Evolutionary conservation across 2,888 invertebrate species (phyloP).

Genomic region (Trichopoda pennipes): DNA sequence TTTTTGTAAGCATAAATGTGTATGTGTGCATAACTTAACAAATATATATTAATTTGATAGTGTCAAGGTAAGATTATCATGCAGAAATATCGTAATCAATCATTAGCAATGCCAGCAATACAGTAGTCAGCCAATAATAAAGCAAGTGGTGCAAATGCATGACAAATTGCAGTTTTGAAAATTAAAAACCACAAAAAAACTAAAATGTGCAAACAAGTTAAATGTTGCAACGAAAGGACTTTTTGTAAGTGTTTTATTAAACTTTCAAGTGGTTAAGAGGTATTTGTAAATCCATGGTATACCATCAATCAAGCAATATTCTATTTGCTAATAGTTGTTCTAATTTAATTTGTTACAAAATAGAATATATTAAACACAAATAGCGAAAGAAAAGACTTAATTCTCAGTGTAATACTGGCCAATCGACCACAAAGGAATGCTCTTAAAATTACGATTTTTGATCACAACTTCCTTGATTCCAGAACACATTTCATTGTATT

Average conservation of each 20-base stretch:
- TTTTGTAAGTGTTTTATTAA: not conserved
- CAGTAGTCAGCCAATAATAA: constrained; percentile 16
- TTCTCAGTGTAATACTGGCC: too few species aligned
- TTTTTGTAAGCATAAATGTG: not conserved
- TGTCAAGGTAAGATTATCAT: constrained; percentile 49
- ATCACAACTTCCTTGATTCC: too few species aligned
- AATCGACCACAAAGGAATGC: too few species aligned
- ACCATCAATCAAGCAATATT: too few species aligned
- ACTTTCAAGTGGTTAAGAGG: not conserved
- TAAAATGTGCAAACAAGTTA: not conserved
- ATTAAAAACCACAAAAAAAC: not conserved
- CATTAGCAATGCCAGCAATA: constrained; percentile 18
- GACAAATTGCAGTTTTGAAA: constrained; percentile 37
- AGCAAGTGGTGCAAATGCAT: constrained; percentile 18
- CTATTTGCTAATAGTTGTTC: too few species aligned
- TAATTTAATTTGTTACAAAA: too few species aligned
- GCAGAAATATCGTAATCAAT: constrained; percentile 42
- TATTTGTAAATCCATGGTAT: too few species aligned
- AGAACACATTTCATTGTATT: too few species aligned
- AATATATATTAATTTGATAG: constrained; percentile 16
- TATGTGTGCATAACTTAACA: not conserved
- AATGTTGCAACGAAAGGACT: not conserved
- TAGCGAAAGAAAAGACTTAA: too few species aligned
- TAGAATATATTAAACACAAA: too few species aligned
- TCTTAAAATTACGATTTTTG: too few species aligned